Base-by-base conservation (phyloP, 2,797 vertebrate genomes). In the Coracias cyanogaster region DNA sequence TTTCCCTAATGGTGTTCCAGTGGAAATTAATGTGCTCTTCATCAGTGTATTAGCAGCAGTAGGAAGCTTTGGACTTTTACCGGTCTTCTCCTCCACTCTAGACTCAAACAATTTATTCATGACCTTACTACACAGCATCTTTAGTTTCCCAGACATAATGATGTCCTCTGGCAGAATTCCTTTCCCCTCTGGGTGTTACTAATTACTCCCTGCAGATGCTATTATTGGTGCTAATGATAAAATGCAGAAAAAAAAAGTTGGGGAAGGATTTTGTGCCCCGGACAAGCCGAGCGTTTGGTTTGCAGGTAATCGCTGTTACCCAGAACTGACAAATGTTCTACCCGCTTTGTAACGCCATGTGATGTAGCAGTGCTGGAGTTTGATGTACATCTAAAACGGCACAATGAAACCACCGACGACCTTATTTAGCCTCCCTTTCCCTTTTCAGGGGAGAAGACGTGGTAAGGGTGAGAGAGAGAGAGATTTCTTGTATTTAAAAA, bases 141-240 rank as follows among this genome's bases (percentile, higher is more conserved):
- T 97, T 93, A 86, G 91, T 86, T 96, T 95, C 91, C 73, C 51
- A 93, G 94, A 90, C 57, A 82, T 93, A 96, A 96, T 90, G 81
- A 95, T 86, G 69, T 94, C 97, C 97, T 98, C 98, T 97, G 96
- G 97, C 98, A 97, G 97, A 97, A 98, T 96, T 93, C 76, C 89
- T 86, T 86, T 96, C 90, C 95, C 98, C 98, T 98, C 98, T 92
- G 98, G 98, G 98, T 97, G 97, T 96, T 94, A 97, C 97, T 99
- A 99, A 99, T 99, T 98, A 98, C 98, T 98, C 98, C 98, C 98
- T 98, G 97, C 97, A 97, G 97, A 98, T 97, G 97, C 98, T 98
- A 95, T 98, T 98, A 97, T 94, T 97, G 91, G 94, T 86, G 90
- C 48, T 96, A 86, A 97, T 67, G 92, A 94, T 71, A 94, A 78